Conservation (phyloP, 2,113 vertebrate species). For the Ceratotherium simum region DNA sequence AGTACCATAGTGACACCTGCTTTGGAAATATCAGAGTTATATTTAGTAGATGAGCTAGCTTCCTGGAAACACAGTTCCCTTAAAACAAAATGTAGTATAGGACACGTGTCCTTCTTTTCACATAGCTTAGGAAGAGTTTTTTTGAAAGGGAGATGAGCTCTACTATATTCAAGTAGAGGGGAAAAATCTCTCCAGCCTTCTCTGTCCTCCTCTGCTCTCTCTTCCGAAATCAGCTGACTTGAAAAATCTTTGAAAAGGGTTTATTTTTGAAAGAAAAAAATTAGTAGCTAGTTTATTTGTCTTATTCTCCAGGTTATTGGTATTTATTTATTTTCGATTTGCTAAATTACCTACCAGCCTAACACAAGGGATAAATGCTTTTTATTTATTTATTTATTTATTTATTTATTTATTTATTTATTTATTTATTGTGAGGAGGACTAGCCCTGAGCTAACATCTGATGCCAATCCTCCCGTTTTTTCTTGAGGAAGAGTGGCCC, state of each 20-base stretch:
- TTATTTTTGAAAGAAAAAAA: constrained; percentile 55
- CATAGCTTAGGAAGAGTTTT: not conserved
- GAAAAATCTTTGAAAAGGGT: not conserved
- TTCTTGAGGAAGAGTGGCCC: too few relatives aligned
- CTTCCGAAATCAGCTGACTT: not conserved
- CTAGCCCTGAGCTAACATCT: too few relatives aligned
- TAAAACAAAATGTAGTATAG: not conserved
- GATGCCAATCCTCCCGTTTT: too few relatives aligned
- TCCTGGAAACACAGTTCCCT: not conserved
- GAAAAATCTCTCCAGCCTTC: not conserved
- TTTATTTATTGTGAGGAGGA: too few relatives aligned
- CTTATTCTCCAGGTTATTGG: constrained; percentile 8
- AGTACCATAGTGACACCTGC: not conserved
- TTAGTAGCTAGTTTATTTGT: constrained; percentile 5
- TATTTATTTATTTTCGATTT: constrained; percentile 32
- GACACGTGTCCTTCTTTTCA: not conserved
- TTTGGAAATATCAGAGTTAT: not conserved
- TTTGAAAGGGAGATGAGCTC: constrained; percentile 16
- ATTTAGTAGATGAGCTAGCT: not conserved
- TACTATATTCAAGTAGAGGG: not conserved
- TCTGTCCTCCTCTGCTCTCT: not conserved
- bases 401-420: not conserved
- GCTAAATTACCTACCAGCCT: not conserved
- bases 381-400: not conserved
- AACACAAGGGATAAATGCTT: not conserved